Percentiles rank a stretch among this genome's conserved stretches.
phyloP scores from a whole-genome alignment of 2,888 invertebrate species.

The Ellobium chinense region DNA sequence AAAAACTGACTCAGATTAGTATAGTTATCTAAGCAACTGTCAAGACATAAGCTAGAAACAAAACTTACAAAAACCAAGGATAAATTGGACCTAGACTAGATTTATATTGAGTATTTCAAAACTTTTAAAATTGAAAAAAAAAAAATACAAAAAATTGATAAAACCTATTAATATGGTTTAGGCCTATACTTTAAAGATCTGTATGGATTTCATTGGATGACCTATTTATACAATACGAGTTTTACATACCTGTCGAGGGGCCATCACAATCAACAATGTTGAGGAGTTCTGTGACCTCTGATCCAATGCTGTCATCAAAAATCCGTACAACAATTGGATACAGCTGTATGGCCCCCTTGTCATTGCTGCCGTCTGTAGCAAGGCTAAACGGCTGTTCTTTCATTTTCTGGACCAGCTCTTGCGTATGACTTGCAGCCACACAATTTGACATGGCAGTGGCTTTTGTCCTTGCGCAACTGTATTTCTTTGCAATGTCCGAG shows the following conservation, averaged over 20 bases:
- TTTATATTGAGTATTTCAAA: too few relatives aligned
- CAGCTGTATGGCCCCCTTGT: neutral
- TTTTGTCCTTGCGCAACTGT: constrained; percentile 1
- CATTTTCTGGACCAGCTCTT: neutral
- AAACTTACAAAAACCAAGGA: too few relatives aligned
- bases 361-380: neutral
- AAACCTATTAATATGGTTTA: too few relatives aligned
- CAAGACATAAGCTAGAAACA: too few relatives aligned
- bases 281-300: neutral
- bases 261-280: neutral
- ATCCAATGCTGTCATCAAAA: neutral
- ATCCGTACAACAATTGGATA: constrained; percentile 7
- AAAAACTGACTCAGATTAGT: neutral
- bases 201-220: neutral
- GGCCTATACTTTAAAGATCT: neutral
- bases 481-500: neutral
- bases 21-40: too few relatives aligned
- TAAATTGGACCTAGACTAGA: too few relatives aligned
- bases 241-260: neutral
- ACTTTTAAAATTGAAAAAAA: too few relatives aligned
- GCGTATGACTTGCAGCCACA: neutral
- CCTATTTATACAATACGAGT: neutral
- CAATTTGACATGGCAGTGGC: neutral
- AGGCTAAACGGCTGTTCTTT: neutral
- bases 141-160: too few relatives aligned